phyloP scores from a whole-genome alignment of 1,140 invertebrate genomes.

The Doryteuthis pealeii region DNA sequence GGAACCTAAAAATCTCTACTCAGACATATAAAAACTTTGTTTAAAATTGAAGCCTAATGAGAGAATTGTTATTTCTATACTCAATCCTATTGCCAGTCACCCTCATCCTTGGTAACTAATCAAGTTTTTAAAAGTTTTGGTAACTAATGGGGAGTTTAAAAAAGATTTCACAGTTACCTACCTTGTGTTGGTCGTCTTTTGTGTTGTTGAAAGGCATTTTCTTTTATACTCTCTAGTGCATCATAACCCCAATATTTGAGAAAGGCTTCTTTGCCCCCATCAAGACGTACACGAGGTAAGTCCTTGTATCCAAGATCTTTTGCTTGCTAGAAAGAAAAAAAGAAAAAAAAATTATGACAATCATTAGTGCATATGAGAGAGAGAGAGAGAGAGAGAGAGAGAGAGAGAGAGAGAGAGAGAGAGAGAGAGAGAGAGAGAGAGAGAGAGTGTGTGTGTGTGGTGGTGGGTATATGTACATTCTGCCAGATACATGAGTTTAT shows the following conservation, averaged over 20 bases:
- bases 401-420: background rate
- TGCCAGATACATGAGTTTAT: too few species aligned
- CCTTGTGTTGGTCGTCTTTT: background rate
- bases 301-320: constrained; percentile 25
- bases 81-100: too few species aligned
- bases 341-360: background rate
- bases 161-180: too few species aligned
- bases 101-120: too few species aligned
- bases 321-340: constrained; percentile 25
- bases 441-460: background rate
- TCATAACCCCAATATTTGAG: constrained; percentile 45
- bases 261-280: constrained; percentile 41
- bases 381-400: background rate
- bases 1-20: too few species aligned
- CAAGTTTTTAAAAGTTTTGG: too few species aligned
- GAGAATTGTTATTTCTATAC: too few species aligned
- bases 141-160: too few species aligned
- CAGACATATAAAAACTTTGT: too few species aligned
- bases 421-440: background rate
- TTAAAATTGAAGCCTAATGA: too few species aligned
- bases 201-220: constrained; percentile 33
- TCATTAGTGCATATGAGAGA: background rate
- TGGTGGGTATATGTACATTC: too few species aligned
- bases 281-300: constrained; percentile 24
- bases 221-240: constrained; percentile 38